phyloP scores from a whole-genome alignment of 2,888 invertebrate genomes.

The Plusia festucae region DNA sequence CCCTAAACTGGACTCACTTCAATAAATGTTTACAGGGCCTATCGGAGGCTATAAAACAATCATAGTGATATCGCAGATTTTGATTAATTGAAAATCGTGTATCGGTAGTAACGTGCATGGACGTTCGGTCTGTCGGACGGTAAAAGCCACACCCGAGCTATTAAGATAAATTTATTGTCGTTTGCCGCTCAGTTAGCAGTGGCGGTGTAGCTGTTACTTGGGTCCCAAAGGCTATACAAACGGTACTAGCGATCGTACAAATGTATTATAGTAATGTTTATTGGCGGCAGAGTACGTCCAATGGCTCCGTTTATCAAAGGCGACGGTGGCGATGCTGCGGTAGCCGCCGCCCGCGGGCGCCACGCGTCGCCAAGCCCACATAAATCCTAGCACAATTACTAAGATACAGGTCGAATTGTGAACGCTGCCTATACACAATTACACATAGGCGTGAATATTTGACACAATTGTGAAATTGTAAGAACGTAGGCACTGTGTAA shows the following conservation, averaged over 20 bases:
- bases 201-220: slow-evolving; percentile 46
- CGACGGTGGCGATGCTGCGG: slow-evolving; percentile 43
- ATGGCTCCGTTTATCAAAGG: slow-evolving; percentile 66
- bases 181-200: slow-evolving; percentile 46
- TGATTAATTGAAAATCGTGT: slow-evolving; percentile 38
- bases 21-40: slow-evolving; percentile 3
- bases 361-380: slow-evolving; percentile 53
- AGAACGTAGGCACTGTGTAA: not conserved
- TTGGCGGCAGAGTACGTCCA: slow-evolving; percentile 56
- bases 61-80: slow-evolving; percentile 9
- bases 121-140: slow-evolving; percentile 31
- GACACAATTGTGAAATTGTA: not conserved
- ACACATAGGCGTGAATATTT: slow-evolving; percentile 22
- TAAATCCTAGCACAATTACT: slow-evolving; percentile 56
- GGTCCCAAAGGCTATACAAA: slow-evolving; percentile 56
- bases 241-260: slow-evolving; percentile 36
- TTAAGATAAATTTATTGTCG: slow-evolving; percentile 56
- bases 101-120: slow-evolving; percentile 25
- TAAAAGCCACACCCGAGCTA: slow-evolving; percentile 51
- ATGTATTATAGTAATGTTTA: slow-evolving; percentile 59
- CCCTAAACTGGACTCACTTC: not conserved
- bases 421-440: slow-evolving; percentile 34
- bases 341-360: slow-evolving; percentile 38
- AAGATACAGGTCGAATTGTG: slow-evolving; percentile 34
- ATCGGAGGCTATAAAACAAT: slow-evolving; percentile 5